A percentile compares a stretch with the other conserved stretches of the same genome.
Evolutionary conservation across 1,140 invertebrate genomes (phyloP).

Genomic region (Adelges cooleyi): DNA sequence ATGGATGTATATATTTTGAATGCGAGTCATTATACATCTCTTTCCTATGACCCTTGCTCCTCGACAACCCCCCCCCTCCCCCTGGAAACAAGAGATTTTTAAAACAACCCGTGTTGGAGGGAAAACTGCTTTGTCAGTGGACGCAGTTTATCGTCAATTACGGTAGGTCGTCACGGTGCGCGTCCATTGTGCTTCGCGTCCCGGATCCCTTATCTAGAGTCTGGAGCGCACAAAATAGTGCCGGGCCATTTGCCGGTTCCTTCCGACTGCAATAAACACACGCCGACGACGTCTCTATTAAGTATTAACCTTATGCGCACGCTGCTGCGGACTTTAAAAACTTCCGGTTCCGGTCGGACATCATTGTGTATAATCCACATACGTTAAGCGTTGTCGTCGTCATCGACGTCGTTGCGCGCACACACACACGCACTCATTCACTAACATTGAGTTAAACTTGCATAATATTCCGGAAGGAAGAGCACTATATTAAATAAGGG

Average conservation of each 20-base stretch:
- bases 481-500: no score
- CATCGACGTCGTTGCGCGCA: background rate
- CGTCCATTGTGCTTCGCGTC: background rate
- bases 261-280: conserved; percentile 22
- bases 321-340: conserved; percentile 14
- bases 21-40: no score
- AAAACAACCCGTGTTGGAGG: no score
- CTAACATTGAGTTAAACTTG: background rate
- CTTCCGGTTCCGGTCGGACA: conserved; percentile 24
- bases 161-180: background rate
- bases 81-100: no score
- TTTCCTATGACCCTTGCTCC: no score
- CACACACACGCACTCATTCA: background rate
- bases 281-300: conserved; percentile 11
- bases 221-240: background rate
- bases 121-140: background rate
- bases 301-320: background rate
- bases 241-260: conserved; percentile 27
- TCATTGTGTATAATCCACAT: no score
- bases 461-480: background rate
- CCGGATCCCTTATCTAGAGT: background rate
- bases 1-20: no score
- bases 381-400: no score
- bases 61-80: no score
- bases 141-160: conserved; percentile 20